A percentile compares a stretch with the other conserved stretches of the same genome.
phyloP scores from a whole-genome alignment of 2,113 vertebrate genomes.

The Seriola quinqueradiata region DNA sequence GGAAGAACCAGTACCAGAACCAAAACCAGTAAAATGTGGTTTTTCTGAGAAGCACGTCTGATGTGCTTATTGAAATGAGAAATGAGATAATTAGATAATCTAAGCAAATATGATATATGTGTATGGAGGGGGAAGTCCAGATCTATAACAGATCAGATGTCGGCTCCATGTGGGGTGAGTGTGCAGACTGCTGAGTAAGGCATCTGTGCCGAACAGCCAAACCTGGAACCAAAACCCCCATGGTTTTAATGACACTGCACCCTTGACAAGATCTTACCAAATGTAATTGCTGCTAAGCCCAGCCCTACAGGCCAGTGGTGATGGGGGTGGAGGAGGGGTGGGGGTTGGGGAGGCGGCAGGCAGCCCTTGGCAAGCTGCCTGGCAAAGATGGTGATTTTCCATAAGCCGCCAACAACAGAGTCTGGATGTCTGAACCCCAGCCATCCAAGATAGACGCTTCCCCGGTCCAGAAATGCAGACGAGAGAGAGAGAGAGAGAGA shows the following conservation, averaged over 20 bases:
- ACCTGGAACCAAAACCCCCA: conserved; percentile 56
- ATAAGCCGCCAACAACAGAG: conserved; percentile 73
- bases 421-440: conserved; percentile 71
- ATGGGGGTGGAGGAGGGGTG: conserved; percentile 6
- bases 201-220: conserved; percentile 58
- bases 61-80: conserved; percentile 29
- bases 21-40: background rate
- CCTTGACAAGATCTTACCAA: conserved; percentile 76
- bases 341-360: conserved; percentile 7
- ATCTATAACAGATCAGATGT: conserved; percentile 39
- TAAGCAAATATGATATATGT: background rate
- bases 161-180: conserved; percentile 52
- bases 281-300: conserved; percentile 77
- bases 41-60: background rate
- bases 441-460: conserved; percentile 60
- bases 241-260: conserved; percentile 72
- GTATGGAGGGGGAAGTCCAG: background rate
- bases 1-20: background rate
- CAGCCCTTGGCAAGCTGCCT: conserved; percentile 63
- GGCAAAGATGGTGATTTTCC: conserved; percentile 82
- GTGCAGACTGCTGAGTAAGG: conserved; percentile 62
- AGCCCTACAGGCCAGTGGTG: conserved; percentile 55
- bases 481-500: conserved; percentile 45
- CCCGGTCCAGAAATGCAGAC: conserved; percentile 56
- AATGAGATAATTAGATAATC: background rate